Evolutionary conservation across 2,113 vertebrate species (phyloP).

Genomic region (Trinectes maculatus): DNA sequence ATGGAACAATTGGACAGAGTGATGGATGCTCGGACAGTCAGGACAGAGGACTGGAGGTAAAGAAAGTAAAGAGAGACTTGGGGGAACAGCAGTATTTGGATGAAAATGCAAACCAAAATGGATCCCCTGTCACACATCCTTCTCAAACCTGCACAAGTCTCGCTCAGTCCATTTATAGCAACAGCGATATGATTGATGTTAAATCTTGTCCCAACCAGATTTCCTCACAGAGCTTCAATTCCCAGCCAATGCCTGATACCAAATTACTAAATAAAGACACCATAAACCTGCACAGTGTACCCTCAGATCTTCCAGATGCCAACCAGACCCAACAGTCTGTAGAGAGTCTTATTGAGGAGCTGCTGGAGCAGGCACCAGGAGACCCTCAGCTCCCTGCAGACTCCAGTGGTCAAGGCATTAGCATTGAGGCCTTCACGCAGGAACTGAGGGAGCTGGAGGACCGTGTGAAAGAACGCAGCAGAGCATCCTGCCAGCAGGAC

Average conservation of each 20-base stretch:
- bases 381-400: constrained; percentile 71
- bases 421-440: constrained; percentile 89
- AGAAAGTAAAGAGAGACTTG: constrained; percentile 86
- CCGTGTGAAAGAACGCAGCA: constrained; percentile 73
- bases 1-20: constrained; percentile 68
- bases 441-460: constrained; percentile 91
- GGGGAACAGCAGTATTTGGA: constrained; percentile 61
- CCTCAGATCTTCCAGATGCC: constrained; percentile 47
- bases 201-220: constrained; percentile 43
- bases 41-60: constrained; percentile 81
- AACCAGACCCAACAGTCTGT: constrained; percentile 73
- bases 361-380: constrained; percentile 78
- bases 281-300: constrained; percentile 13
- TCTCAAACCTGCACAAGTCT: constrained; percentile 44
- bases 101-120: constrained; percentile 74
- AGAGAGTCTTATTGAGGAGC: constrained; percentile 85
- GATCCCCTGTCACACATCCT: constrained; percentile 51
- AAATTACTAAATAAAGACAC: constrained; percentile 26
- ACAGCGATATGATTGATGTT: constrained; percentile 43
- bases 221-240: constrained; percentile 41
- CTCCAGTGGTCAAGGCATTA: constrained; percentile 78
- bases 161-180: constrained; percentile 53
- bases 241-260: constrained; percentile 27
- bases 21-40: constrained; percentile 69
- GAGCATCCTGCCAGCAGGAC: constrained; percentile 36